Evolutionary conservation across 1,140 invertebrate species (phyloP), one percentile per base, ranked within the genome.

Genomic region (Drosophila pectinifera): DNA sequence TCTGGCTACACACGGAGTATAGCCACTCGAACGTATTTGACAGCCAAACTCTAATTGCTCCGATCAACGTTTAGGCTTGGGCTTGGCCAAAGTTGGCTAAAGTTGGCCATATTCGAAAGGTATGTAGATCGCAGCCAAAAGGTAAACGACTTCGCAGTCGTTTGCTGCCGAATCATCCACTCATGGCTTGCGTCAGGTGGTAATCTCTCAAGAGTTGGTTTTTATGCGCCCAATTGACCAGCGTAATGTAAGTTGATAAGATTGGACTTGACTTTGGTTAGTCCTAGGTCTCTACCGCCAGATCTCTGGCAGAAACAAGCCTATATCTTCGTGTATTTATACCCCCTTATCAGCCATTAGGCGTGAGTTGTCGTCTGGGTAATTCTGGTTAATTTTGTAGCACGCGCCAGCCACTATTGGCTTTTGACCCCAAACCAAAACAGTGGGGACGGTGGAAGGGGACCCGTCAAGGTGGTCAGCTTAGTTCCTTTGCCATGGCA

Each of bases 41-140:
- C 81, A 81, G 63, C 42, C 39, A 26, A 59, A 45, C 82, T 74
- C 81, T 85, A 86, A 85, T 85, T 86, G 59, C 54, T 67, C 73
- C 61, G 42, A 42, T 65, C 75, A 86, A 78, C 55, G 68, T 78
- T 68, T 28, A 48, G 28, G 51, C 28, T 28, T 24, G 57, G 36
- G 18, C 16, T 38, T 38, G 51, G 28, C 39, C 28, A 16, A n/a
- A n/a, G n/a, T n/a, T n/a, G 24, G 11, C 6, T 18, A 13, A 13
- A 51, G 18, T 18, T 58, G 14, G 57, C 48, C 28, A 53, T 22
- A 10, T 70, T 67, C 22, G 41, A 41, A 46, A 69, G 49, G 49
- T 46, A 70, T 69, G 41, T 72, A 36, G 51, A 57, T 61, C 45
- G 54, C 36, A n/a, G 24, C 22, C 16, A n/a, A 24, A 8, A 22